Evolutionary conservation across 2,888 invertebrate genomes (phyloP), one percentile per base, ranked within the genome.

Genomic region (Lutraria lutraria): DNA sequence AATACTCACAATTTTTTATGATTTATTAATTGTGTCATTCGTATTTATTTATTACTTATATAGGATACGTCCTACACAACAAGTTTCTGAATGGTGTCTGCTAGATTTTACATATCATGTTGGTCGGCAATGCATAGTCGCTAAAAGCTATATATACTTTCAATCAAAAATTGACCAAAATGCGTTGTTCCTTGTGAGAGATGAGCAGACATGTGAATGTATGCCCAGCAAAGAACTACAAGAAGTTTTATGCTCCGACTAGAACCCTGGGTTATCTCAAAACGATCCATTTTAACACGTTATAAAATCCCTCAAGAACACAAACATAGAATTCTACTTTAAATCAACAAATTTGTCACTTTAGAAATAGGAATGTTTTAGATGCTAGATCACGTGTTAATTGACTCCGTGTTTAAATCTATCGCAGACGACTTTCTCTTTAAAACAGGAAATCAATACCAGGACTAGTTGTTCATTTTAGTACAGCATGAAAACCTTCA

Each of bases 291-390:
- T 68, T n/a, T 68, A 68, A 25, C 63, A 25, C 63, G 12, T 68
- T 25, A 68, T 68, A n/a, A 68, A 68, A 25, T 68, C 25, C 21
- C 25, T 6, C 2, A 68, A 8, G 63, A 12, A 68, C 63, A 25
- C n/a, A 68, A 68, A 68, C 63, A 68, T 25, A 21, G 63, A 68
- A 68, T 25, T 68, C 63, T 25, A 68, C 63, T 68, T 68, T 25
- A n/a, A 68, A n/a, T 25, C 63, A n/a, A 68, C 63, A 68, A 25
- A 68, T 25, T 68, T 68, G 25, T 68, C 63, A 68, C 25, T 25
- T 68, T 25, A 68, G 12, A 25, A 12, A 13, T 68, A 13, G n/a
- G 25, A 25, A 68, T n/a, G 63, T 25, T n/a, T 8, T 43, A 25
- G 2, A 25, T 68, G 63, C 25, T 25, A 25, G n/a, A 12, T n/a